A percentile compares a stretch with the other conserved stretches of the same genome.
These are phyloP conservation scores for Diarsia mendica DNA, from an alignment of 2,888 invertebrate genomes.

Conservation along the genomic window DNA sequence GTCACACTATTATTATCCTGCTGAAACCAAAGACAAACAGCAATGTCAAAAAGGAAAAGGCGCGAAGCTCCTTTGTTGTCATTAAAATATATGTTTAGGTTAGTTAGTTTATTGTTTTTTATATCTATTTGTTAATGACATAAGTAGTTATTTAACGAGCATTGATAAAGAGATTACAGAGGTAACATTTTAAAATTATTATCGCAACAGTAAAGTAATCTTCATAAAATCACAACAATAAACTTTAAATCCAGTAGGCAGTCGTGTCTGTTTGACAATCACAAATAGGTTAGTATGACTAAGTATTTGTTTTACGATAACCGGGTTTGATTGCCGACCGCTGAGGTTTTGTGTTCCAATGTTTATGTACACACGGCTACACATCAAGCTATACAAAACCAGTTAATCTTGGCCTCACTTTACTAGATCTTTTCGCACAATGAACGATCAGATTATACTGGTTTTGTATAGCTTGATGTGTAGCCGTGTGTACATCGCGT, in stretches of 20 bases:
- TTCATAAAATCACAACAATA: neutral
- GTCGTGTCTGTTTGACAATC: slow-evolving; percentile 35
- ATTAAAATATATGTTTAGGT: neutral
- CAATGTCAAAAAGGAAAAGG: neutral
- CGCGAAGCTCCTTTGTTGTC: neutral
- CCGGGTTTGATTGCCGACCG: neutral
- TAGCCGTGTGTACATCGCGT: neutral
- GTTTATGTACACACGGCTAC: slow-evolving; percentile 7
- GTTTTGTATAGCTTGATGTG: too few species aligned
- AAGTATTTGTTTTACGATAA: slow-evolving; percentile 39
- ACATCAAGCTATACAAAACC: too few species aligned
- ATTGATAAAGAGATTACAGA: neutral
- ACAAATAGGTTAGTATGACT: slow-evolving; percentile 37
- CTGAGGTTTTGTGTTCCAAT: slow-evolving; percentile 9
- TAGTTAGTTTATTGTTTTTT: neutral
- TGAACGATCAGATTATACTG: too few species aligned
- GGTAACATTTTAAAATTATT: neutral
- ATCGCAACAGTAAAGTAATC: slow-evolving; percentile 13
- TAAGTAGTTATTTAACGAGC: neutral
- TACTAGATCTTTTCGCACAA: too few species aligned
- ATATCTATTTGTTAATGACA: neutral
- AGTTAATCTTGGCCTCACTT: too few species aligned
- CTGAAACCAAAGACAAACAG: slow-evolving; percentile 12
- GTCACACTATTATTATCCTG: slow-evolving; percentile 4
- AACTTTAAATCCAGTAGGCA: slow-evolving; percentile 10